phyloP scores from a whole-genome alignment of 2,888 invertebrate genomes.

The Troilus luridus region DNA sequence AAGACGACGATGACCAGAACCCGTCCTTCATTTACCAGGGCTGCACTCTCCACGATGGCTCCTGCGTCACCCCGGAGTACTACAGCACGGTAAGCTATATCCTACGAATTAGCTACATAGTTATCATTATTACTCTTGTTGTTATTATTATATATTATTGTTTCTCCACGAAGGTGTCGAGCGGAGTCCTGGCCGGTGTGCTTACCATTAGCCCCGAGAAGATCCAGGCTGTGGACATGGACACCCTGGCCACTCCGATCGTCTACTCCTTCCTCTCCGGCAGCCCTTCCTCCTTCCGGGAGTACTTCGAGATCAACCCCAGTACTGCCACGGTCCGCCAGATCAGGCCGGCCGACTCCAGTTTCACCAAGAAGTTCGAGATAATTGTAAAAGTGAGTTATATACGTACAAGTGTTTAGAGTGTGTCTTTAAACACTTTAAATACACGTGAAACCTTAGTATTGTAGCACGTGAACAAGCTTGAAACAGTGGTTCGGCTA shows the following conservation, averaged over 20 bases:
- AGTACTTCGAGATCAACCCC: constrained; percentile 87
- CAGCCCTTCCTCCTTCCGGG: constrained; percentile 81
- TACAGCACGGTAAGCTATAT: constrained; percentile 79
- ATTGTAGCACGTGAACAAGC: no score
- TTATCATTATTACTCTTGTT: neutral
- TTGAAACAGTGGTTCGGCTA: no score
- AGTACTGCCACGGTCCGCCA: constrained; percentile 87
- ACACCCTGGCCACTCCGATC: constrained; percentile 87
- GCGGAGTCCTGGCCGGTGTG: constrained; percentile 86
- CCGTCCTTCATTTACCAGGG: constrained; percentile 92
- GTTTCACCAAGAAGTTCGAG: constrained; percentile 82
- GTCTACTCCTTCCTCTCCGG: constrained; percentile 87
- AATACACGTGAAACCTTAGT: no score
- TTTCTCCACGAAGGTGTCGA: constrained; percentile 77
- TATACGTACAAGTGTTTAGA: no score
- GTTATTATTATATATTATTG: neutral
- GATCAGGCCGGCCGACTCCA: constrained; percentile 84
- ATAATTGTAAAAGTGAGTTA: constrained; percentile 81
- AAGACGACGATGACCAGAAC: constrained; percentile 92
- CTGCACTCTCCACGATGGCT: constrained; percentile 84
- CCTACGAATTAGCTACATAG: neutral
- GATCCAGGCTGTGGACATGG: constrained; percentile 92
- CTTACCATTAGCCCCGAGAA: constrained; percentile 88
- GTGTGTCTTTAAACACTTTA: no score
- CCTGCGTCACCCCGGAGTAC: constrained; percentile 91